Evolutionary conservation across 2,888 invertebrate species (phyloP).

Genomic region (Oscheius myriophilus): DNA sequence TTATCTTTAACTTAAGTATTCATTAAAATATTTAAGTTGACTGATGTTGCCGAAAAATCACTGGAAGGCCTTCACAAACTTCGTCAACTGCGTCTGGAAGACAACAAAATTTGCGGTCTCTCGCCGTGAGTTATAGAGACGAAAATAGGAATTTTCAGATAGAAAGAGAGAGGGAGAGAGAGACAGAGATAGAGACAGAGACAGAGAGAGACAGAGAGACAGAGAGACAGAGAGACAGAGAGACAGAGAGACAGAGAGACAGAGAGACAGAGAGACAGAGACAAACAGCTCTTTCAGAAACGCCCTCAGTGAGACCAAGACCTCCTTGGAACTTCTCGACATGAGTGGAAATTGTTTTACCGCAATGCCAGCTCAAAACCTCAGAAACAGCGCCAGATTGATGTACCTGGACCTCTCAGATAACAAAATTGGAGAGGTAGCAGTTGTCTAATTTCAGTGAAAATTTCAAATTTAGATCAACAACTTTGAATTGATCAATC

Average conservation of each 20-base stretch:
- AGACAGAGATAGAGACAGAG: no score
- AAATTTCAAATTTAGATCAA: no score
- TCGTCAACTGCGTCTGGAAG: constrained; percentile 53
- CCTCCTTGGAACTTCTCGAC: constrained; percentile 80
- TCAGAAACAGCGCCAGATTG: constrained; percentile 82
- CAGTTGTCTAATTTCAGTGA: not conserved
- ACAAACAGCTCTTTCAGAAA: constrained; percentile 58
- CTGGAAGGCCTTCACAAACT: constrained; percentile 47
- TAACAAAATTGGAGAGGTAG: constrained; percentile 81
- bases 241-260: no score
- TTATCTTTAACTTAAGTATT: not conserved
- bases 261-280: no score
- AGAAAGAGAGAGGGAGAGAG: not conserved
- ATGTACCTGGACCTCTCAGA: constrained; percentile 81
- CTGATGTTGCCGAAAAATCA: constrained; percentile 44
- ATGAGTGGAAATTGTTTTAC: constrained; percentile 84
- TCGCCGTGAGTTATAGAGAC: constrained; percentile 42
- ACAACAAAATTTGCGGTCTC: constrained; percentile 59
- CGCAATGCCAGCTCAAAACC: constrained; percentile 84
- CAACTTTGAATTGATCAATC: constrained; percentile 81
- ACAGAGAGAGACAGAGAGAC: no score
- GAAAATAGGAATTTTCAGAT: no score
- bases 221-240: not conserved
- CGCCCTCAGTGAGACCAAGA: constrained; percentile 60
- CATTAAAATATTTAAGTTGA: constrained; percentile 39